Evolutionary conservation across 1,140 invertebrate species (phyloP).

Genomic region (Heliconius himera): DNA sequence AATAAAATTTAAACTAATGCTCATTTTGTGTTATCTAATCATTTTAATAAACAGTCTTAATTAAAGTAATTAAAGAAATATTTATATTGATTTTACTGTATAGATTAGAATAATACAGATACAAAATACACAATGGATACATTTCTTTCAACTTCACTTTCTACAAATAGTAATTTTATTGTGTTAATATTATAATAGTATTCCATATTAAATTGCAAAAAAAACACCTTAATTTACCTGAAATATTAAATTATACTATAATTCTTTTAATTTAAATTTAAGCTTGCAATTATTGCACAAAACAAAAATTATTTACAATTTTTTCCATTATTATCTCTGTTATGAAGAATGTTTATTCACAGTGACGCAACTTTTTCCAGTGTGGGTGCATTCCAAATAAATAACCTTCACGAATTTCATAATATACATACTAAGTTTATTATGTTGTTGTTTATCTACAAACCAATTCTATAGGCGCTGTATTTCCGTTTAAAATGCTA

Average conservation of each 20-base stretch:
- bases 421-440: neutral
- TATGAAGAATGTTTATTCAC: neutral
- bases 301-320: too few relatives aligned
- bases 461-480: neutral
- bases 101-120: neutral
- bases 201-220: too few relatives aligned
- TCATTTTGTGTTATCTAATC: neutral
- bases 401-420: conserved; percentile 3
- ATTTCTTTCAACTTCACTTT: too few relatives aligned
- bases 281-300: too few relatives aligned
- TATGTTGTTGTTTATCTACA: neutral
- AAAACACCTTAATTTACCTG: too few relatives aligned
- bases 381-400: neutral
- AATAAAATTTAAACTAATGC: neutral
- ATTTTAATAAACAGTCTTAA: neutral
- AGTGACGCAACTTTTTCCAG: neutral
- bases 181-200: too few relatives aligned
- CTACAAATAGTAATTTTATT: too few relatives aligned
- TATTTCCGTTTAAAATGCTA: neutral
- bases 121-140: too few relatives aligned
- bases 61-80: neutral
- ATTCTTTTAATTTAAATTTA: too few relatives aligned
- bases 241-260: too few relatives aligned
- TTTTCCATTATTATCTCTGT: neutral
- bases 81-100: neutral